phyloP scores from a whole-genome alignment of 1,140 invertebrate genomes.

The Aleiodes sp. region DNA sequence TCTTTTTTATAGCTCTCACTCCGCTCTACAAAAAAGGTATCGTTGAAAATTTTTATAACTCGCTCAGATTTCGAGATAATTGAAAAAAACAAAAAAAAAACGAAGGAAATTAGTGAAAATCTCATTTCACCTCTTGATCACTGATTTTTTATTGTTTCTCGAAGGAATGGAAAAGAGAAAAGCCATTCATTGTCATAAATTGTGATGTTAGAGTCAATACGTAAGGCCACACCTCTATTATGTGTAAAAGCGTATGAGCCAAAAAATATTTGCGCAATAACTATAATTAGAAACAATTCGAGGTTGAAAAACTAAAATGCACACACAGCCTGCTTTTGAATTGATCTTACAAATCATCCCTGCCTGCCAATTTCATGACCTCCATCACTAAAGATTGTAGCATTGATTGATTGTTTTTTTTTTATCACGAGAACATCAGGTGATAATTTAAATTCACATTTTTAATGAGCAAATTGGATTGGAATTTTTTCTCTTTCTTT shows the following conservation, averaged over 20 bases:
- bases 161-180: no score
- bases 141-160: no score
- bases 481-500: no score
- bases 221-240: not conserved
- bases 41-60: no score
- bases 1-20: no score
- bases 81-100: no score
- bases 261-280: conserved; percentile 36
- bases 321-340: conserved; percentile 40
- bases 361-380: conserved; percentile 27
- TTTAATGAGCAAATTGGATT: not conserved
- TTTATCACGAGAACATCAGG: not conserved
- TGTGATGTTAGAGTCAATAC: not conserved
- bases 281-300: conserved; percentile 47
- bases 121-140: no score
- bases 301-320: conserved; percentile 48
- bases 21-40: no score
- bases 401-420: no score
- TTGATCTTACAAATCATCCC: conserved; percentile 32
- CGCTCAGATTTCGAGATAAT: no score
- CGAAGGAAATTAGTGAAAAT: not conserved
- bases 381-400: no score
- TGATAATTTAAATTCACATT: not conserved
- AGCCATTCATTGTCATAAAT: not conserved
- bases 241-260: not conserved